Conservation (phyloP, 2,888 invertebrate species). For the Dromius quadrimaculatus region DNA sequence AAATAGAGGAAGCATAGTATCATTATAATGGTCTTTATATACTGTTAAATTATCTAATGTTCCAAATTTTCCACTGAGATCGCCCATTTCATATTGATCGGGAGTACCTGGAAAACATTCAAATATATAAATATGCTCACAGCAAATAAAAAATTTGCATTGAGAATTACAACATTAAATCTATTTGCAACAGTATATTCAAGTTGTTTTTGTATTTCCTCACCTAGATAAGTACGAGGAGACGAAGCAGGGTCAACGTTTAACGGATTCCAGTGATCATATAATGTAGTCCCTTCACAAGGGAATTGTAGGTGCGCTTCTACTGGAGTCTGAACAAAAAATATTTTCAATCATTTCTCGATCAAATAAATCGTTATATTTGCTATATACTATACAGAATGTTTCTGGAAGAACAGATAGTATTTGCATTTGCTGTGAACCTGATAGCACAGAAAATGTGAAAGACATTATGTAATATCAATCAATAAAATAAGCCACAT, state of each 20-base stretch:
- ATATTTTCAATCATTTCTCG: no score
- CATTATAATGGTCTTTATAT: conserved; percentile 76
- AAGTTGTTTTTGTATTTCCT: no score
- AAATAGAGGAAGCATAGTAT: conserved; percentile 84
- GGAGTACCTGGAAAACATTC: conserved; percentile 72
- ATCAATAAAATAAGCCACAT: no score
- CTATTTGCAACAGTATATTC: no score
- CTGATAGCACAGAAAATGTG: no score
- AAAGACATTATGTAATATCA: no score
- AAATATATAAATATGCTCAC: no score
- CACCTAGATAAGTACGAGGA: conserved; percentile 66
- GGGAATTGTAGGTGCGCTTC: conserved; percentile 88
- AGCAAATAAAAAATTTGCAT: no score
- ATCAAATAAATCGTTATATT: no score
- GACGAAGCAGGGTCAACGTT: conserved; percentile 74
- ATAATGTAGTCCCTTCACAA: conserved; percentile 84
- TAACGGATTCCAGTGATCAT: conserved; percentile 90
- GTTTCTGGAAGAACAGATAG: no score
- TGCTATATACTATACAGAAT: not conserved
- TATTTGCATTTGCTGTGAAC: no score
- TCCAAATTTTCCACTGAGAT: conserved; percentile 89
- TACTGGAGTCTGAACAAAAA: conserved; percentile 77
- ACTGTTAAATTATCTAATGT: conserved; percentile 75
- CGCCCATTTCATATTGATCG: conserved; percentile 90
- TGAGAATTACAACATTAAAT: no score